Evolutionary conservation across 2,888 invertebrate genomes (phyloP).

Genomic region (Andrena flavipes): DNA sequence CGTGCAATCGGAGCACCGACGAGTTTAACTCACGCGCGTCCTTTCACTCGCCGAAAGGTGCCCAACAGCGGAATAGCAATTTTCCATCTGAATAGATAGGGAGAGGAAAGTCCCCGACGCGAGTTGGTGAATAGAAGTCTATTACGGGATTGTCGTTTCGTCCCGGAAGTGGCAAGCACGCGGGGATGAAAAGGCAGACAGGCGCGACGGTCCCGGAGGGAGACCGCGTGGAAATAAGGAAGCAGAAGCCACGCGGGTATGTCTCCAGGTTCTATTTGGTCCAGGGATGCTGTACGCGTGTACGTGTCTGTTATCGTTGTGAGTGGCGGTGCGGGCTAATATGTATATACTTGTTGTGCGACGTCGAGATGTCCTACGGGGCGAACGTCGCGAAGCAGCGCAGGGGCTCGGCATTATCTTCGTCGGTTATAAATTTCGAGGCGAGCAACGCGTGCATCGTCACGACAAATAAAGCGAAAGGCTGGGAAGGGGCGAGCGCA

Average conservation of each 20-base stretch:
- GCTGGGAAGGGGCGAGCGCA: conserved; percentile 6
- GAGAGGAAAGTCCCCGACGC: background rate
- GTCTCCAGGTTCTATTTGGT: conserved; percentile 45
- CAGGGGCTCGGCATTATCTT: conserved; percentile 21
- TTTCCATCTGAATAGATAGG: background rate
- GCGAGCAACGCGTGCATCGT: background rate
- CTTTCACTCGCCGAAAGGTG: background rate
- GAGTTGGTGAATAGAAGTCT: background rate
- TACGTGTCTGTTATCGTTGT: conserved; percentile 49
- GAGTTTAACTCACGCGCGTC: background rate
- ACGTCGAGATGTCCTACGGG: conserved; percentile 29
- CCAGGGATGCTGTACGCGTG: conserved; percentile 20
- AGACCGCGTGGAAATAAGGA: conserved; percentile 22
- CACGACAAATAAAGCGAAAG: conserved; percentile 41
- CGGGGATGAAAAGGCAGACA: background rate
- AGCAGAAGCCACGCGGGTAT: conserved; percentile 61
- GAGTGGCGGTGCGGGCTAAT: conserved; percentile 34
- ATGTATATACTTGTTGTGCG: conserved; percentile 33
- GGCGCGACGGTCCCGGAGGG: conserved; percentile 40
- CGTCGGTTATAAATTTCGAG: conserved; percentile 6
- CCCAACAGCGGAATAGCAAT: background rate
- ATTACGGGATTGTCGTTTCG: conserved; percentile 11
- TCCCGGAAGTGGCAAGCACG: conserved; percentile 23
- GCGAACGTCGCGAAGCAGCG: conserved; percentile 21
- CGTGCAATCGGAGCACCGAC: background rate